Evolutionary conservation across 2,797 vertebrate species (phyloP).

Genomic region (Xiphorhynchus erythropygius): DNA sequence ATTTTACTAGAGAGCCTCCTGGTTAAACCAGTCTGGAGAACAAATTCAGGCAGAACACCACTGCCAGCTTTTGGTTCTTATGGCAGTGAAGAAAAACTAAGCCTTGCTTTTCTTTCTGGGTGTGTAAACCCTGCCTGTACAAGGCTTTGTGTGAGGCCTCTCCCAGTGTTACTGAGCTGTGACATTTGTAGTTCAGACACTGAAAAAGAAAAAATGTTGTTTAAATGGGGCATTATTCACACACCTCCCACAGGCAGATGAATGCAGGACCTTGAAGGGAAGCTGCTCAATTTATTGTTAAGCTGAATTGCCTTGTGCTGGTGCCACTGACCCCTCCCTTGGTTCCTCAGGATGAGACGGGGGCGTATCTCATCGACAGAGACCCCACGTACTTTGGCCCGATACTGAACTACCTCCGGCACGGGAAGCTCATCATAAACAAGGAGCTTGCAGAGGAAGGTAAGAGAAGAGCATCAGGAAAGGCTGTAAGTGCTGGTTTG

Average conservation of each 20-base stretch:
- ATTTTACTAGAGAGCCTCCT: not conserved
- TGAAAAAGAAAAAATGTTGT: not conserved
- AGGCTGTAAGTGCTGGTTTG: not conserved
- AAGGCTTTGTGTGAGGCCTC: not conserved
- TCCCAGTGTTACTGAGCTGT: not conserved
- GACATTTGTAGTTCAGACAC: not conserved
- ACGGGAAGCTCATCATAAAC: slow-evolving; percentile 94
- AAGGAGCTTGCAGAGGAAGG: slow-evolving; percentile 95
- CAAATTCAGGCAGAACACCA: not conserved
- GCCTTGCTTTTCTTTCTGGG: not conserved
- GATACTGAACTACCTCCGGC: slow-evolving; percentile 93
- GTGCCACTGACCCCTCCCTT: not conserved
- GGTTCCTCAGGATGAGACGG: slow-evolving; percentile 86
- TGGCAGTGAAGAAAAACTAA: not conserved
- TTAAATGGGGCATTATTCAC: not conserved
- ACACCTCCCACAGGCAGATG: not conserved
- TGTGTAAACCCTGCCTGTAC: not conserved
- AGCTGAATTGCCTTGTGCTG: not conserved
- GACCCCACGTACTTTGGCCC: slow-evolving; percentile 95
- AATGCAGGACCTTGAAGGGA: not conserved
- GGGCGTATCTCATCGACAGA: slow-evolving; percentile 93
- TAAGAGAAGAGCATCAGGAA: slow-evolving; percentile 46
- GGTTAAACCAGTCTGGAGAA: not conserved
- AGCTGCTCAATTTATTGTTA: not conserved
- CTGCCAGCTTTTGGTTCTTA: not conserved